Base-by-base conservation (phyloP, 2,888 invertebrate genomes). In the Dasypogon diadema region DNA sequence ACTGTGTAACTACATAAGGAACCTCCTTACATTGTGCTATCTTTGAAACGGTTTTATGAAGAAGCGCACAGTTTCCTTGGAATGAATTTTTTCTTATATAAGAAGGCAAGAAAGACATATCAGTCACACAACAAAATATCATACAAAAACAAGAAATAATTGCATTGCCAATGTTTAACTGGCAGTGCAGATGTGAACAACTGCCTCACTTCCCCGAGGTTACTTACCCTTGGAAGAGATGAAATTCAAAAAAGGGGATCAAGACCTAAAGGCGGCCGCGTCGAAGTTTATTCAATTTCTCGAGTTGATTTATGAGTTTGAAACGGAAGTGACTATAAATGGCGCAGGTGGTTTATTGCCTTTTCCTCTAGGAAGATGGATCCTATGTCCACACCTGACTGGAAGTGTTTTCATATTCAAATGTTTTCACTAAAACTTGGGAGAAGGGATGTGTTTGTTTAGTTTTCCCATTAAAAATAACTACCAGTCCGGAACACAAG, bases 281-380 rank as follows among this genome's bases (percentile, higher is more conserved):
- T n/a, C n/a, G n/a, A 42, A 42, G 42, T 42, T 42, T 42, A n/a
- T 42, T 42, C 42, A 42, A 42, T 42, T 42, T 42, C 34, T 42
- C 8, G 12, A 42, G 8, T 42, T 42, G 42, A 42, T 42, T 42
- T 42, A 42, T 42, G 42, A 1, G 3, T 12, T 42, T 42, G n/a
- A 42, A 12, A n/a, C 42, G 42, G 42, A 42, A 42, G n/a, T 42
- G 42, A 42, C 8, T 42, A 12, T 42, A 12, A 12, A 12, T 42
- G 42, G 42, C 2, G n/a, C 42, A 42, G 42, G 42, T 42, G 42
- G 8, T 42, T 8, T n/a, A 42, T n/a, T 4, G 42, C 2, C 4
- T 42, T 42, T 42, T 30, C 8, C 30, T 3, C 8, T 30, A 5
- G 30, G 30, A 5, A 30, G 30, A 30, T 3, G 4, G 8, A 30